phyloP scores from a whole-genome alignment of 2,797 vertebrate genomes.

The Bradypus variegatus region DNA sequence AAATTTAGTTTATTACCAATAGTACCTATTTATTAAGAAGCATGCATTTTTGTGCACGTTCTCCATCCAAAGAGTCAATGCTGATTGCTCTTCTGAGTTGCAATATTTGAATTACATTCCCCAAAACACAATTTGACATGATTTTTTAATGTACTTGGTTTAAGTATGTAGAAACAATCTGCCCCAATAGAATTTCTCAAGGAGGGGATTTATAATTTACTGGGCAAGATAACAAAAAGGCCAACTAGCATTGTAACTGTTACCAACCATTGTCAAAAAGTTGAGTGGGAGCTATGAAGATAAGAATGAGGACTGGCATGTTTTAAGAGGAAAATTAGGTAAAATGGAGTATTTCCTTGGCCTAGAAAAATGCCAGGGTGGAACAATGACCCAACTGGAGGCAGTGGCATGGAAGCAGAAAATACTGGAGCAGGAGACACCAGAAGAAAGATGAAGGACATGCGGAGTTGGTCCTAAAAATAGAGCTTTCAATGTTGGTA shows the following conservation, averaged over 20 bases:
- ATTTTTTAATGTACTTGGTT: neutral
- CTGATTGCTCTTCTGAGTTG: neutral
- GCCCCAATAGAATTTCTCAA: neutral
- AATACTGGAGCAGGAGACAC: neutral
- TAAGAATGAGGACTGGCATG: neutral
- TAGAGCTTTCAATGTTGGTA: neutral
- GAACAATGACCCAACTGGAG: neutral
- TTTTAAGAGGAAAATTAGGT: neutral
- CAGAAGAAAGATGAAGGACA: neutral
- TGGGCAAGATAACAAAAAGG: neutral
- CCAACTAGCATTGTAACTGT: neutral
- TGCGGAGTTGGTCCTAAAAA: neutral
- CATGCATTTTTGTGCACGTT: neutral
- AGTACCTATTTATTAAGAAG: neutral
- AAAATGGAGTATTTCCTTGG: neutral
- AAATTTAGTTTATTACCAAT: neutral
- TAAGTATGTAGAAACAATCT: neutral
- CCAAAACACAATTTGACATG: neutral
- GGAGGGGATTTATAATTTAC: neutral
- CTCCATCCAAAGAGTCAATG: neutral
- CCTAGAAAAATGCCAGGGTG: neutral
- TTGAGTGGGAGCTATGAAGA: neutral
- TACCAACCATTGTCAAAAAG: neutral
- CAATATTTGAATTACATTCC: neutral
- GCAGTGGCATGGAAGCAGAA: neutral